Evolutionary conservation across 2,797 vertebrate species (phyloP), one percentile per base, ranked within the genome.

Genomic region (Masticophis lateralis): DNA sequence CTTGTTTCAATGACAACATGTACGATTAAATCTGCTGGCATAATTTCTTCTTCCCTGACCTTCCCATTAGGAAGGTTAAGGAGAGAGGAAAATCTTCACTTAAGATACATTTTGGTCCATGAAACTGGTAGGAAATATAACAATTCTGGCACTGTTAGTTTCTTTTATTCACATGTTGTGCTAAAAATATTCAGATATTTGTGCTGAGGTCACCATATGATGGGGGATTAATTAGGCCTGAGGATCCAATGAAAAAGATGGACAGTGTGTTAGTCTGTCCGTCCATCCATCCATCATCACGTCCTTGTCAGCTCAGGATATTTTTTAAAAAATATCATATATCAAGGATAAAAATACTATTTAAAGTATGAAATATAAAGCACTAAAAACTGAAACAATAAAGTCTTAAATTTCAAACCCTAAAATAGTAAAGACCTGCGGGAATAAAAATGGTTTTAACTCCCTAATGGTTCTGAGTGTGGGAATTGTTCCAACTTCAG

Each of bases 1-100:
- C n/a, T 12, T 93, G 86, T 79, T 14, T 55, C 87, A 93, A 89
- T 51, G 37, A 55, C 57, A 86, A 66, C 63, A 28, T 95, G 92
- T 87, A 79, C 90, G 60, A 92, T 56, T 87, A 95, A 79, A 89
- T 60, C 91, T 92, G n/a, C 4, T 83, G n/a, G 7, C 61, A 2
- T 20, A 28, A 18, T 87, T 22, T 87, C 59, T 83, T 91, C n/a
- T 83, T 83, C 18, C 63, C 59, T 94, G 86, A 5, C 59, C 90
- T n/a, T 92, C 87, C 89, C 86, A 60, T 59, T 60, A 57, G 91
- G 59, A 87, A 59, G 53, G 3, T 55, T 56, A 20, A 55, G 91
- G 47, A 1, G 27, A 87, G 74, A 74, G 66, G 0, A 14, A 0
- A 9, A 13, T 90, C 20, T 90, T 55, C 55, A n/a, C 4, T 25